phyloP scores from a whole-genome alignment of 1,140 invertebrate genomes.

The Drosophila santomea region DNA sequence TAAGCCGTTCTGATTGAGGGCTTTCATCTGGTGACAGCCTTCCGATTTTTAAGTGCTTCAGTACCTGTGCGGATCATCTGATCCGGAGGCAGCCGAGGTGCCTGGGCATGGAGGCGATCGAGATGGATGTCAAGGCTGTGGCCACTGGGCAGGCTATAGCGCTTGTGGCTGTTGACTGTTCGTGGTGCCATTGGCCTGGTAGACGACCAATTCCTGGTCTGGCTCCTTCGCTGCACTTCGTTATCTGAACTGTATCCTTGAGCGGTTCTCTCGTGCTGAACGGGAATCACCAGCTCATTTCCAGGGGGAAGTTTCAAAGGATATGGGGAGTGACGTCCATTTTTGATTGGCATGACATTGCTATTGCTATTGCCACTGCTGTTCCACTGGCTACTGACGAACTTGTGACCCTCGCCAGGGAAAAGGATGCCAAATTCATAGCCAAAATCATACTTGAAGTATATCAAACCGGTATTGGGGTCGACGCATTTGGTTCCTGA shows the following conservation, averaged over 20 bases:
- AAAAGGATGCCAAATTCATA: slow-evolving; percentile 92
- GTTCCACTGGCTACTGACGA: slow-evolving; percentile 84
- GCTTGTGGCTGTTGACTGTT: slow-evolving; percentile 77
- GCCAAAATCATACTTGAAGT: slow-evolving; percentile 94
- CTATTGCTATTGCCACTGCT: slow-evolving; percentile 84
- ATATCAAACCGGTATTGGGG: slow-evolving; percentile 91
- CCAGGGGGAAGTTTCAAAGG: slow-evolving; percentile 68
- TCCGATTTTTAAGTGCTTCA: slow-evolving; percentile 11
- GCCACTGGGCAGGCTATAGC: slow-evolving; percentile 83
- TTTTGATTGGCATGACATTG: slow-evolving; percentile 64
- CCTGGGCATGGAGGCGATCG: slow-evolving; percentile 76
- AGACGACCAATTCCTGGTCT: slow-evolving; percentile 85
- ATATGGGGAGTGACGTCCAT: slow-evolving; percentile 70
- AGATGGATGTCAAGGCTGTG: slow-evolving; percentile 82
- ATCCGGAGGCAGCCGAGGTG: slow-evolving; percentile 69
- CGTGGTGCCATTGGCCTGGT: slow-evolving; percentile 80
- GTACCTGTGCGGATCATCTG: slow-evolving; percentile 72
- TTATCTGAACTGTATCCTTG: slow-evolving; percentile 75
- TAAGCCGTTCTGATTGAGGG: slow-evolving; percentile 28
- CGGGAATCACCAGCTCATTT: slow-evolving; percentile 78
- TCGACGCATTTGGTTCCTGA: slow-evolving; percentile 91
- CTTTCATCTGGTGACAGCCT: slow-evolving; percentile 19
- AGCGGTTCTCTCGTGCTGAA: slow-evolving; percentile 64
- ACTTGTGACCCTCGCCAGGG: slow-evolving; percentile 88
- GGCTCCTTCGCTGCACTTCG: slow-evolving; percentile 49